A percentile compares a stretch with the other conserved stretches of the same genome.
Evolutionary conservation across 2,113 vertebrate species (phyloP).

Genomic region (Pipra filicauda): DNA sequence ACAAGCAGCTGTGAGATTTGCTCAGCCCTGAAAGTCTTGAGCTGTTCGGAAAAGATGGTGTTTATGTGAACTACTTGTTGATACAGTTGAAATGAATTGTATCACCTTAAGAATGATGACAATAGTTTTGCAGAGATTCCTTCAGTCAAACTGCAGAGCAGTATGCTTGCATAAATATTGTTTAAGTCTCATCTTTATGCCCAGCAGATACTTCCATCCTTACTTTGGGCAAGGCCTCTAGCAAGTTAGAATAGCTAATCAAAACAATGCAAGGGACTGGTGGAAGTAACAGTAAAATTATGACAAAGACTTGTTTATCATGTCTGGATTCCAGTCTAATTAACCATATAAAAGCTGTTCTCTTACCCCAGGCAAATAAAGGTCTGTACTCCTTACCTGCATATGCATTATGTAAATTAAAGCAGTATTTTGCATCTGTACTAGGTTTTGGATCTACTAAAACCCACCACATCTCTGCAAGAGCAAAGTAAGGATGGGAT

Average conservation of each 20-base stretch:
- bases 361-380: not conserved
- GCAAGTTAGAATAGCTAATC: not conserved
- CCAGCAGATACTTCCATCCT: not conserved
- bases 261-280: not conserved
- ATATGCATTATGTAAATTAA: not conserved
- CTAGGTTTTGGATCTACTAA: not conserved
- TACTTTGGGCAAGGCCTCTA: not conserved
- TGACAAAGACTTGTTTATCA: not conserved
- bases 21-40: not conserved
- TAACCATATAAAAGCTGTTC: not conserved
- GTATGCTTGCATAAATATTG: not conserved
- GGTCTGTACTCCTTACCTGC: accelerated
- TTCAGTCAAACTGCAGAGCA: not conserved
- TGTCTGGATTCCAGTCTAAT: not conserved
- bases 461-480: not conserved
- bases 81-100: not conserved
- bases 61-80: not conserved
- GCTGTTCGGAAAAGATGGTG: not conserved
- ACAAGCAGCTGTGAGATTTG: not conserved
- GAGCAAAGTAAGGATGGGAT: not conserved
- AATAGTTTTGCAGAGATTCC: not conserved
- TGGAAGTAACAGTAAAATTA: not conserved
- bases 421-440: not conserved
- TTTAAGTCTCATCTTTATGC: not conserved
- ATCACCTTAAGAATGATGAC: not conserved